These are phyloP conservation scores for Sinella curviseta DNA, from an alignment of 1,140 invertebrate genomes.

Conservation along the genomic window DNA sequence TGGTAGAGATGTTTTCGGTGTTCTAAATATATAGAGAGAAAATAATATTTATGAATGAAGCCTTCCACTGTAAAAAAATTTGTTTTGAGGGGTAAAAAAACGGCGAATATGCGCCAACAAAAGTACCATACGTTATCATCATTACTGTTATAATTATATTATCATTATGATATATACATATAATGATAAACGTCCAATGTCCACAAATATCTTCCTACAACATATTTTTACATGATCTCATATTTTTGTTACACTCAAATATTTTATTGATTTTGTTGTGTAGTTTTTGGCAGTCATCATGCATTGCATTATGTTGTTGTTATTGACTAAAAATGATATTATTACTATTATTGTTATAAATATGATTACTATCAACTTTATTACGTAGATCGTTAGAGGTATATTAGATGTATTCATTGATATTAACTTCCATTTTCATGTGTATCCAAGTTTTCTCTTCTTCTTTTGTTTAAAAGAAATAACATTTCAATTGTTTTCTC, in stretches of 20 bases:
- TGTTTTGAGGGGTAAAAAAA: no score
- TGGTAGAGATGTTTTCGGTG: no score
- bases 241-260: slow-evolving; percentile 20
- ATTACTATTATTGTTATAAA: not conserved
- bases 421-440: not conserved
- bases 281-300: not conserved
- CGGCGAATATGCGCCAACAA: no score
- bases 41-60: no score
- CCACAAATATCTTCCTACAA: slow-evolving; percentile 16
- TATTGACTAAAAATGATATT: not conserved
- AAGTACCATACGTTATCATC: not conserved
- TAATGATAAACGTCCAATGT: slow-evolving; percentile 1
- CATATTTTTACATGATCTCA: slow-evolving; percentile 24
- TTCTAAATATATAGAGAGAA: no score
- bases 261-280: not conserved
- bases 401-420: not conserved
- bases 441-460: not conserved
- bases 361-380: not conserved
- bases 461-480: no score
- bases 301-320: not conserved
- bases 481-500: not conserved
- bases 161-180: no score
- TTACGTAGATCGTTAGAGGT: no score
- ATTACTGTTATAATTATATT: no score
- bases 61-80: no score